Evolutionary conservation across 2,113 vertebrate genomes (phyloP).

Genomic region (Ctenodactylus gundi): DNA sequence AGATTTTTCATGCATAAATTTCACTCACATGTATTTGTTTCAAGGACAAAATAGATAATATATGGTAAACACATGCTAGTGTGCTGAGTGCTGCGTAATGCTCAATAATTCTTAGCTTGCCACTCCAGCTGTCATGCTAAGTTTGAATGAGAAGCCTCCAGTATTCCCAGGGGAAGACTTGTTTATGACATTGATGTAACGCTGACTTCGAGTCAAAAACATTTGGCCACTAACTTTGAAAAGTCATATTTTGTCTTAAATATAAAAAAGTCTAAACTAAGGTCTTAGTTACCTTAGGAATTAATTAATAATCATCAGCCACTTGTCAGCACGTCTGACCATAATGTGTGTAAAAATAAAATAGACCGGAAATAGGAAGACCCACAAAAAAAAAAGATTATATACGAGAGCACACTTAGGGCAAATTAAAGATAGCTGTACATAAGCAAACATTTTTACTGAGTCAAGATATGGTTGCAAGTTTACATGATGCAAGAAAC

Average conservation of each 20-base stretch:
- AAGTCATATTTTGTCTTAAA: background rate
- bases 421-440: background rate
- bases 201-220: conserved; percentile 27
- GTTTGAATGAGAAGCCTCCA: conserved; percentile 24
- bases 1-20: conserved; percentile 64
- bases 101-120: conserved; percentile 47
- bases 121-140: background rate
- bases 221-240: background rate
- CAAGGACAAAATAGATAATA: conserved; percentile 65
- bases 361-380: background rate
- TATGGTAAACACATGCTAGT: conserved; percentile 58
- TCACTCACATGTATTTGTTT: conserved; percentile 32
- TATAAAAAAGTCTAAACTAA: background rate
- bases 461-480: background rate
- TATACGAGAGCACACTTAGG: background rate
- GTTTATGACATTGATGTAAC: background rate
- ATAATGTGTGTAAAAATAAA: background rate
- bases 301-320: background rate
- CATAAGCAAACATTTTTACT: background rate
- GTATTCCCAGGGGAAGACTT: background rate
- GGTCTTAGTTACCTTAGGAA: background rate
- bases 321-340: background rate
- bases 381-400: background rate
- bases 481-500: background rate
- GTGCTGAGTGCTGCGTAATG: conserved; percentile 37